These are phyloP conservation scores for Acleris cristana DNA, from an alignment of 2,888 invertebrate species.

Conservation along the genomic window DNA sequence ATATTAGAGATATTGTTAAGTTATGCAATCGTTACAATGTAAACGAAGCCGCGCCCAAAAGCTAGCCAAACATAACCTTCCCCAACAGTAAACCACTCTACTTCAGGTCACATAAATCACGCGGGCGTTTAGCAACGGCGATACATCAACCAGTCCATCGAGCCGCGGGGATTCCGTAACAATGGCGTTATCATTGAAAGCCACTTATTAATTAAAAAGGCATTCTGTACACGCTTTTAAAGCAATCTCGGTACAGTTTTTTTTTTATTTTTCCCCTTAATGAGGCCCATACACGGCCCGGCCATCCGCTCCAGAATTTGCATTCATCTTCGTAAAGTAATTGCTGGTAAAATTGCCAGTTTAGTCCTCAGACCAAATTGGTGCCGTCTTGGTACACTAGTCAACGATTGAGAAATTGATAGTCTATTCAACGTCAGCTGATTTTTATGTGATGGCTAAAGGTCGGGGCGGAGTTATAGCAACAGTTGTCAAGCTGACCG, in stretches of 20 bases:
- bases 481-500: conserved; percentile 16
- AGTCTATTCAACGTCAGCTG: conserved; percentile 53
- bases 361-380: conserved; percentile 44
- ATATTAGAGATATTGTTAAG: too few species aligned
- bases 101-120: conserved; percentile 9
- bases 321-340: conserved; percentile 65
- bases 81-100: not conserved
- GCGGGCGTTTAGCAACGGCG: not conserved
- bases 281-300: conserved; percentile 73
- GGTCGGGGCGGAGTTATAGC: conserved; percentile 20
- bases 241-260: conserved; percentile 61
- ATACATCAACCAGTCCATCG: conserved; percentile 13
- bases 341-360: conserved; percentile 55
- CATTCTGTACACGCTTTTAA: conserved; percentile 66
- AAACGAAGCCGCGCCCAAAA: not conserved
- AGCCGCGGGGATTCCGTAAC: conserved; percentile 27
- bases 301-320: conserved; percentile 70
- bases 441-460: conserved; percentile 33
- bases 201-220: conserved; percentile 68
- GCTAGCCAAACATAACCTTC: not conserved
- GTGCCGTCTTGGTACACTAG: conserved; percentile 41
- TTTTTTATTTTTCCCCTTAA: conserved; percentile 60
- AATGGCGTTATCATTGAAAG: conserved; percentile 43
- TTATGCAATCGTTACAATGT: too few species aligned
- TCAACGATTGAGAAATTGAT: conserved; percentile 58